Base-by-base conservation (phyloP, 2,888 invertebrate genomes). In the Abrostola triplasia region DNA sequence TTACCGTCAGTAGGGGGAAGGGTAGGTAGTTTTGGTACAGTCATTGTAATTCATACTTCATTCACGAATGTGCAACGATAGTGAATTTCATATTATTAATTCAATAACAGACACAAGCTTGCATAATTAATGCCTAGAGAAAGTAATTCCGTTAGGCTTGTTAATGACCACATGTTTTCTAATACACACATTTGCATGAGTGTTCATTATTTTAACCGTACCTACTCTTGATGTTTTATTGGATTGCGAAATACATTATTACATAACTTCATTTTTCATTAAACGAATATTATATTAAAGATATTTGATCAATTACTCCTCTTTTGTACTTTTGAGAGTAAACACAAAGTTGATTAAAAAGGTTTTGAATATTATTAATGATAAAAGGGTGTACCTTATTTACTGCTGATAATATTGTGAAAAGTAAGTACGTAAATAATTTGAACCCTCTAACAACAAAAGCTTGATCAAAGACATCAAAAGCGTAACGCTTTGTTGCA, bases 391-490 rank as follows among this genome's bases (percentile, higher is more conserved):
- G 35, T 44, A 57, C 61, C 57, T 57, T n/a, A 24, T 24, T 24
- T 24, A 62, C 74, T 63, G 52, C 63, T 64, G 63, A 59, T 65
- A 42, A 67, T 59, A 59, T 63, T 52, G 63, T 54, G 79, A 74
- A 62, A 69, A 67, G 60, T 58, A 56, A 41, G 57, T 75, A 59
- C 54, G 80, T 71, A 78, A 73, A 80, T 64, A 75, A 64, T 64
- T 70, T 62, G 60, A 64, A 64, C 62, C 64, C 40, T 49, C 12
- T n/a, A 56, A 69, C 42, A 64, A 66, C 72, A 75, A 78, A 68
- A 59, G 71, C 77, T 81, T 79, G 81, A 81, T 81, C 76, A 79
- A 73, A 79, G 73, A 72, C 73, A 76, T 81, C 71, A 76, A 79
- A 81, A 67, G 63, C 58, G 51, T 68, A 56, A 69, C 63, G 70